phyloP scores from a whole-genome alignment of 1,140 invertebrate genomes.

The Drosophila dunni region DNA sequence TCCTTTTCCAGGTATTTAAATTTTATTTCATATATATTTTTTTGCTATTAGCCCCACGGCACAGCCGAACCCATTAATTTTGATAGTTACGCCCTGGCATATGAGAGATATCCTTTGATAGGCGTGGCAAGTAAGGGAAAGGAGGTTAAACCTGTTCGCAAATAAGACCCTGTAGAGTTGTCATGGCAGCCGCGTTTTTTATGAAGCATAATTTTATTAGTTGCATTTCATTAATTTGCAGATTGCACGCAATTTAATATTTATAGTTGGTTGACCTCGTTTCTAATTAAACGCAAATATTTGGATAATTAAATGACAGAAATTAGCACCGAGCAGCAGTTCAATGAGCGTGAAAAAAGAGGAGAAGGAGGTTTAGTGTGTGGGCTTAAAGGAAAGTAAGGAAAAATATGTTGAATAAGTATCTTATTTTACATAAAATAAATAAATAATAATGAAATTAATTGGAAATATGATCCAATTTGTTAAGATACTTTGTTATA shows the following conservation, averaged over 20 bases:
- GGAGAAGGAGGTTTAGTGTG: neutral
- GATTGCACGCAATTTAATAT: conserved; percentile 74
- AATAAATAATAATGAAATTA: no score
- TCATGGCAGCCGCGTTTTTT: conserved; percentile 56
- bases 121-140: conserved; percentile 14
- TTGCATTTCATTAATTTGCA: conserved; percentile 77
- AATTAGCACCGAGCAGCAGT: conserved; percentile 39
- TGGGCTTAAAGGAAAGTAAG: neutral
- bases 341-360: neutral
- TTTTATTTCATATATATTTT: conserved; percentile 66
- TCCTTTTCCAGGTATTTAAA: conserved; percentile 67
- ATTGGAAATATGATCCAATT: no score
- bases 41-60: conserved; percentile 30
- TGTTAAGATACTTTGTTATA: no score
- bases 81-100: conserved; percentile 72
- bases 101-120: conserved; percentile 69
- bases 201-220: conserved; percentile 81
- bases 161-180: conserved; percentile 43
- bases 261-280: conserved; percentile 75
- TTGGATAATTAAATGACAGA: conserved; percentile 69
- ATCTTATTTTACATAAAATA: no score
- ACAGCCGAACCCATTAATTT: conserved; percentile 69
- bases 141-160: neutral
- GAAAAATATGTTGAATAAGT: neutral
- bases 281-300: conserved; percentile 80